Percentiles rank a stretch among this genome's conserved stretches.
phyloP scores from a whole-genome alignment of 1,140 invertebrate species.

The Drosophila navojoa region DNA sequence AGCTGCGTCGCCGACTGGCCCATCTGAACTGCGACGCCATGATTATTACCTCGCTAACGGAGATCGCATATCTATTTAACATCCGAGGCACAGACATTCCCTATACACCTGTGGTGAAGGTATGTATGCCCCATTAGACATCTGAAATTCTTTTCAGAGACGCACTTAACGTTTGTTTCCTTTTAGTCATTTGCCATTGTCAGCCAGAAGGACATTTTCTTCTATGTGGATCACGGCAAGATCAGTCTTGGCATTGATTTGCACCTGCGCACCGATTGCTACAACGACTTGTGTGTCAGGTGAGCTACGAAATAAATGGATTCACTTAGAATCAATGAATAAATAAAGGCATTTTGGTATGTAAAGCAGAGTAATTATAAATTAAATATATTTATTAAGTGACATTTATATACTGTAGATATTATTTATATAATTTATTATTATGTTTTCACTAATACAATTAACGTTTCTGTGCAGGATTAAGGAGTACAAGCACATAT shows the following conservation, averaged over 20 bases:
- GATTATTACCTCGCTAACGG: conserved; percentile 94
- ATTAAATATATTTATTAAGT: too few species aligned
- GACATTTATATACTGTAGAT: not conserved
- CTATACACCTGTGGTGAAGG: conserved; percentile 91
- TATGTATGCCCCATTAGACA: conserved; percentile 24
- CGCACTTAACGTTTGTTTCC: not conserved
- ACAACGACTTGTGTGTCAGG: conserved; percentile 87
- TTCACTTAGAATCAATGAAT: not conserved
- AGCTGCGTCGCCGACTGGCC: conserved; percentile 88
- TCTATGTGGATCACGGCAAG: conserved; percentile 87
- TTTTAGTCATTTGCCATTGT: conserved; percentile 89
- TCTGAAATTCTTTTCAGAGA: not conserved
- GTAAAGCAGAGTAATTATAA: too few species aligned
- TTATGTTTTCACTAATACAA: too few species aligned
- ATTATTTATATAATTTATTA: not conserved
- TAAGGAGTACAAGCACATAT: conserved; percentile 88
- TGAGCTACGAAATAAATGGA: conserved; percentile 76
- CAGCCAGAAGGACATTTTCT: conserved; percentile 86
- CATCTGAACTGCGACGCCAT: conserved; percentile 89
- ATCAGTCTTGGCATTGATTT: conserved; percentile 85
- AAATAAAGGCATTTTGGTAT: too few species aligned
- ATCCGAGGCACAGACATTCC: conserved; percentile 96
- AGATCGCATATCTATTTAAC: conserved; percentile 97
- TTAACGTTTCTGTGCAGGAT: conserved; percentile 84
- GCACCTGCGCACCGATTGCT: conserved; percentile 86